Percentiles rank a stretch among this genome's conserved stretches.
Conservation (phyloP, 2,113 vertebrate genomes). For the Oceanites oceanicus region DNA sequence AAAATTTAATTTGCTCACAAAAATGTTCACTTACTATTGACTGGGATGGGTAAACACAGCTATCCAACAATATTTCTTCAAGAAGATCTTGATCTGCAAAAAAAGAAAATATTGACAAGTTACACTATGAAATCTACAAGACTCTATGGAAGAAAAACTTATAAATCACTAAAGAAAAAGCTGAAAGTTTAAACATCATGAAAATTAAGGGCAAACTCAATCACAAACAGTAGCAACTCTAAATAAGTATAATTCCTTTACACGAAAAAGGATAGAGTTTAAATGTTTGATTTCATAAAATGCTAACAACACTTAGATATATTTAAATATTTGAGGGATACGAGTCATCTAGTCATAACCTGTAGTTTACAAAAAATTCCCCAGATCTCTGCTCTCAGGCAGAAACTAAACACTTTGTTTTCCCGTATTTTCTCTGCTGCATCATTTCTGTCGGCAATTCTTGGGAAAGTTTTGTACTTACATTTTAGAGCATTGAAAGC, state of each 20-base stretch:
- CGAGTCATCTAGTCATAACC: background rate
- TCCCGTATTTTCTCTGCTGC: background rate
- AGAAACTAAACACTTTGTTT: background rate
- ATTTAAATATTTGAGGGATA: background rate
- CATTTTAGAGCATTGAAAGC: constrained; percentile 90
- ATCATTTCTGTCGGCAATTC: background rate
- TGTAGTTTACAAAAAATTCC: background rate
- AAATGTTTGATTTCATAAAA: background rate
- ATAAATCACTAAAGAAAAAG: background rate
- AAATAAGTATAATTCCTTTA: background rate
- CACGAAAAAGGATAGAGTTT: background rate
- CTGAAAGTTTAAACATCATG: background rate
- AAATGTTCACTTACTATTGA: constrained; percentile 81
- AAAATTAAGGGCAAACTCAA: background rate
- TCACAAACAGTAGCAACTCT: background rate
- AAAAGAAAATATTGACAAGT: constrained; percentile 14
- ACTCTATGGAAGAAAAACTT: background rate
- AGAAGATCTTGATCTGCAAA: constrained; percentile 88
- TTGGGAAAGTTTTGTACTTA: constrained; percentile 72
- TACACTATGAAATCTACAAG: background rate
- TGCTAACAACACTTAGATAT: background rate
- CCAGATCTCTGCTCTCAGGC: background rate
- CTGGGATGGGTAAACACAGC: constrained; percentile 75
- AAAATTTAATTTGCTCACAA: background rate
- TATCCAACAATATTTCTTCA: constrained; percentile 88